Conservation (phyloP, 30 jellyfish, hydroid and myxozoan genomes). For the Aurelia aurita region DNA sequence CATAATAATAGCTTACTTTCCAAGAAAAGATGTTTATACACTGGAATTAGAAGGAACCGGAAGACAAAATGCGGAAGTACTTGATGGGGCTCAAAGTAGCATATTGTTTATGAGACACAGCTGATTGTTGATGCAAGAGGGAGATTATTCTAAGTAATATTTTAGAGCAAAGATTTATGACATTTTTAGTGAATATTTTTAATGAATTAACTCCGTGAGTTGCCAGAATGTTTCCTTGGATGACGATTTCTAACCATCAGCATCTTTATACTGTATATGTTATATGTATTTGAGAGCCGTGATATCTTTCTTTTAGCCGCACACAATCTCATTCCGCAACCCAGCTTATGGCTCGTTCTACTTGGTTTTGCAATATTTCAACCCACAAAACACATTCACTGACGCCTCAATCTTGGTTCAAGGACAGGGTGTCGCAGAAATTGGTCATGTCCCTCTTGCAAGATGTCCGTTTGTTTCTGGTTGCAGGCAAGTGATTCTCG, state of each 20-base stretch:
- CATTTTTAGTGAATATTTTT: too few species aligned
- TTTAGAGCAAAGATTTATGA: too few species aligned
- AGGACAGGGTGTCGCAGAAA: slow-evolving; percentile 3
- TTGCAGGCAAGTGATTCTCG: slow-evolving; percentile 84
- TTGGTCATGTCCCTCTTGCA: slow-evolving; percentile 29
- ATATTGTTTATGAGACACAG: too few species aligned
- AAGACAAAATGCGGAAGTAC: slow-evolving; percentile 23
- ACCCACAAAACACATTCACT: neutral
- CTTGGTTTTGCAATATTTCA: slow-evolving; percentile 43
- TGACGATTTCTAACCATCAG: too few species aligned
- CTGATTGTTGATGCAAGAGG: too few species aligned
- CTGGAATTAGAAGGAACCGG: slow-evolving; percentile 74
- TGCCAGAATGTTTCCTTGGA: too few species aligned
- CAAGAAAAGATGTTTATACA: slow-evolving; percentile 49
- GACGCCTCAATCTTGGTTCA: neutral
- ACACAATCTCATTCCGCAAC: slow-evolving; percentile 26
- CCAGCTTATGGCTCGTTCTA: slow-evolving; percentile 41
- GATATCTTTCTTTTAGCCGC: slow-evolving; percentile 19
- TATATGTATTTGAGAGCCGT: too few species aligned
- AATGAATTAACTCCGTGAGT: too few species aligned
- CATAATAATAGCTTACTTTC: too few species aligned
- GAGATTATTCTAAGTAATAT: too few species aligned
- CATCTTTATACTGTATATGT: too few species aligned
- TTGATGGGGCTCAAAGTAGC: neutral
- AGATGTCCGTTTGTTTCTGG: slow-evolving; percentile 77